Conservation (phyloP, 2,797 vertebrate species). For the Anableps anableps region DNA sequence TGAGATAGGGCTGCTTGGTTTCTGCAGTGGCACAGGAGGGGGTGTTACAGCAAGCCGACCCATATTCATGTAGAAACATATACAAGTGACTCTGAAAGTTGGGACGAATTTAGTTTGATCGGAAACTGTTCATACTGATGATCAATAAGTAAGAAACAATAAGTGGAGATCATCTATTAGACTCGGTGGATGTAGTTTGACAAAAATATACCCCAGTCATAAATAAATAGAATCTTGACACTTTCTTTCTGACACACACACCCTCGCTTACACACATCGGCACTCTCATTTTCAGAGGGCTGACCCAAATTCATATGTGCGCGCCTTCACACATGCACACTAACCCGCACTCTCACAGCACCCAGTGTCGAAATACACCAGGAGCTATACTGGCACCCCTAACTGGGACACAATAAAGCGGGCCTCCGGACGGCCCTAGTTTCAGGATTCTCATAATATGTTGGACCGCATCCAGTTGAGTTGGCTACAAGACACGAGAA, state of each 20-base stretch:
- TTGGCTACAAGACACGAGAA: constrained; percentile 35
- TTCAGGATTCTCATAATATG: constrained; percentile 68
- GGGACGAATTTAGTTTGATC: background rate
- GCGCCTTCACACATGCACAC: constrained; percentile 8
- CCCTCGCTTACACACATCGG: constrained; percentile 10
- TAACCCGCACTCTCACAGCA: constrained; percentile 9
- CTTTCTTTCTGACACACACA: constrained; percentile 7
- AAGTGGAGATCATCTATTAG: background rate
- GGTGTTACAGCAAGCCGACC: constrained; percentile 35
- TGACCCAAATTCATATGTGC: constrained; percentile 67
- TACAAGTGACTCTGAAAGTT: constrained; percentile 12
- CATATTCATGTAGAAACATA: constrained; percentile 30
- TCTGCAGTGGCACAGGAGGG: constrained; percentile 22
- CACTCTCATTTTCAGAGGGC: constrained; percentile 51
- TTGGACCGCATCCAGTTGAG: constrained; percentile 58
- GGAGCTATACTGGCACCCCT: constrained; percentile 73
- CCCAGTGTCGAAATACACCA: constrained; percentile 65
- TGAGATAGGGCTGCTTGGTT: constrained; percentile 36
- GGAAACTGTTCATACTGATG: background rate
- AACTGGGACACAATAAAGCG: constrained; percentile 78
- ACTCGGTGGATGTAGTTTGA: constrained; percentile 43
- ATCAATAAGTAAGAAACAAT: constrained; percentile 25
- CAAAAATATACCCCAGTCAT: constrained; percentile 58
- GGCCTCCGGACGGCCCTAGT: constrained; percentile 64
- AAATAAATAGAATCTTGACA: constrained; percentile 37